A percentile compares a stretch with the other conserved stretches of the same genome.
phyloP scores from a whole-genome alignment of 2,797 vertebrate species.

The Sebastes ruberrimus region DNA sequence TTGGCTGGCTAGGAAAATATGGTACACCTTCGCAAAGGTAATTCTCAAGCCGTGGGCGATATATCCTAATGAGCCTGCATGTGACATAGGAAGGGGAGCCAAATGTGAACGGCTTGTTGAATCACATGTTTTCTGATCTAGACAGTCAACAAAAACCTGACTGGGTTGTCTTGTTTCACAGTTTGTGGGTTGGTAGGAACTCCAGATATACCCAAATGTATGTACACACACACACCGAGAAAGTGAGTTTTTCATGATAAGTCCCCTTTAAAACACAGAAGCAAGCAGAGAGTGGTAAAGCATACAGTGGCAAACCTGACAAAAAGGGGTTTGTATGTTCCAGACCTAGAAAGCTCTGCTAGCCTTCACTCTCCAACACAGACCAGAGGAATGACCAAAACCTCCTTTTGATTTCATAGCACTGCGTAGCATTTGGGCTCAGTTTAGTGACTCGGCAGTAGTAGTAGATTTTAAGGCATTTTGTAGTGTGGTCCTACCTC shows the following conservation, averaged over 20 bases:
- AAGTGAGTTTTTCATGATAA: neutral
- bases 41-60: too few species aligned
- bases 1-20: too few species aligned
- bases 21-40: too few species aligned
- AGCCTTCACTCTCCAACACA: neutral
- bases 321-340: neutral
- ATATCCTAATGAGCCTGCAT: too few species aligned
- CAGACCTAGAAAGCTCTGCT: neutral
- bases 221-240: neutral
- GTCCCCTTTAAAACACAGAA: neutral
- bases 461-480: neutral
- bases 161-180: neutral
- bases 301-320: neutral
- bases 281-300: neutral
- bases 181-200: neutral
- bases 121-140: neutral
- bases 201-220: neutral
- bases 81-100: neutral
- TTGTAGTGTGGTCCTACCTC: slow-evolving; percentile 63
- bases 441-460: slow-evolving; percentile 10
- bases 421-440: neutral
- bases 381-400: neutral
- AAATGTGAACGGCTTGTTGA: neutral
- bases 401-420: neutral
- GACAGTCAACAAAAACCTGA: neutral